These are phyloP conservation scores for Chrysomela aeneicollis DNA, from an alignment of 2,888 invertebrate species.

Conservation along the genomic window DNA sequence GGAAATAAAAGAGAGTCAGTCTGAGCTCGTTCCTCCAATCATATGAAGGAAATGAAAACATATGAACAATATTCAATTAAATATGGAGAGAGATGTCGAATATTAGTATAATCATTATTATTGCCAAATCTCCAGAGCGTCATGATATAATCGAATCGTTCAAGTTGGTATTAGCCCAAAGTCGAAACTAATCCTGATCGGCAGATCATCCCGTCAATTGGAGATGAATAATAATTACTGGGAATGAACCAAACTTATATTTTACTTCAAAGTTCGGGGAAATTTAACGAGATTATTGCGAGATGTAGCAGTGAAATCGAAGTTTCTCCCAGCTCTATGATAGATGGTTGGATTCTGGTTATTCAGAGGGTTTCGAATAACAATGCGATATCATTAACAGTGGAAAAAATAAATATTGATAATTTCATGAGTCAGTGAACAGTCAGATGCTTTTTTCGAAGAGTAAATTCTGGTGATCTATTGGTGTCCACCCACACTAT, in stretches of 20 bases:
- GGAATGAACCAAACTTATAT: background rate
- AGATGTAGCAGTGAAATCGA: background rate
- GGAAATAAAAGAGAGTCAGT: too few species aligned
- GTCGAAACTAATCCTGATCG: background rate
- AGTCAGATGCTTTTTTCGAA: too few species aligned
- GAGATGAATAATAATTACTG: background rate
- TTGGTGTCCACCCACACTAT: too few species aligned
- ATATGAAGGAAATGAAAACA: too few species aligned
- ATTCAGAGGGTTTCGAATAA: background rate
- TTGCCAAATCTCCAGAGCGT: background rate
- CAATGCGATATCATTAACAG: background rate
- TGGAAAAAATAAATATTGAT: too few species aligned
- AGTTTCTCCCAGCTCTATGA: background rate
- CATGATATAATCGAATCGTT: background rate
- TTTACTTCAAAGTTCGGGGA: background rate
- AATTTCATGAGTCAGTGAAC: too few species aligned
- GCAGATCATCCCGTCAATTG: background rate
- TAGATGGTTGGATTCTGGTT: background rate
- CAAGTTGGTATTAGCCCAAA: background rate
- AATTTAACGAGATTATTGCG: constrained; percentile 1
- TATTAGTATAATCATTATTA: too few species aligned
- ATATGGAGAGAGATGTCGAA: too few species aligned
- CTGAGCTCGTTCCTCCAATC: too few species aligned
- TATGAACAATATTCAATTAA: too few species aligned
- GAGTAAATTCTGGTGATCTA: too few species aligned